phyloP scores from a whole-genome alignment of 2,888 invertebrate species.

The Sceliomorpha sp. region DNA sequence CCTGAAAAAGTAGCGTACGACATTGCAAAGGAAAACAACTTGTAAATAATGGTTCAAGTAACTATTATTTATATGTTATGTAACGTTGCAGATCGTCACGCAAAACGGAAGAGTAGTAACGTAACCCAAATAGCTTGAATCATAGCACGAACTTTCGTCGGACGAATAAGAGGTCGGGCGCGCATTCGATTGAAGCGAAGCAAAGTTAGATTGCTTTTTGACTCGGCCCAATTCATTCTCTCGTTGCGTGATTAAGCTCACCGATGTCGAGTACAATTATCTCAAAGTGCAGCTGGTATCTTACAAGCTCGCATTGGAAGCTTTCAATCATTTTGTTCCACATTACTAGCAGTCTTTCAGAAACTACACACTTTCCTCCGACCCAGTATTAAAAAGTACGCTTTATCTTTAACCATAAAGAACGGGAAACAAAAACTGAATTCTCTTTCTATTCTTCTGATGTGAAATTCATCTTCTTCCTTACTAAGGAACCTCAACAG shows the following conservation, averaged over 20 bases:
- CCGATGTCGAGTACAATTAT: constrained; percentile 57
- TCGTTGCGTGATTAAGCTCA: constrained; percentile 59
- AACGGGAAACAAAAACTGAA: neutral
- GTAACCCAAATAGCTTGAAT: constrained; percentile 57
- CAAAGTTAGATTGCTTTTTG: constrained; percentile 61
- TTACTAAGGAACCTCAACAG: too few relatives aligned
- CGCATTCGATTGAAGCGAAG: constrained; percentile 58
- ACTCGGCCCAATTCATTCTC: constrained; percentile 58
- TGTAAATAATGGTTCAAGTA: constrained; percentile 39
- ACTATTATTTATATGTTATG: constrained; percentile 51
- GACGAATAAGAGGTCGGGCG: constrained; percentile 50
- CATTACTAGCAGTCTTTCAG: constrained; percentile 37
- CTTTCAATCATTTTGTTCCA: constrained; percentile 58
- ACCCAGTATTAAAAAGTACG: constrained; percentile 22
- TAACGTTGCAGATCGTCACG: constrained; percentile 52
- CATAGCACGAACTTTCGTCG: constrained; percentile 58
- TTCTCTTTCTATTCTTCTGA: too few relatives aligned
- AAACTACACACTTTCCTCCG: constrained; percentile 25
- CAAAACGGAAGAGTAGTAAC: constrained; percentile 55
- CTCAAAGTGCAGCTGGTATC: constrained; percentile 57
- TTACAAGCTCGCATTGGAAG: constrained; percentile 47
- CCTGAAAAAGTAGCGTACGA: too few relatives aligned
- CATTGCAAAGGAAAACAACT: too few relatives aligned
- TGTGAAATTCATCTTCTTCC: too few relatives aligned
- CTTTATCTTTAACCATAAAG: constrained; percentile 2